Conservation (phyloP, 2,888 invertebrate species). For the Ethmia dodecea region DNA sequence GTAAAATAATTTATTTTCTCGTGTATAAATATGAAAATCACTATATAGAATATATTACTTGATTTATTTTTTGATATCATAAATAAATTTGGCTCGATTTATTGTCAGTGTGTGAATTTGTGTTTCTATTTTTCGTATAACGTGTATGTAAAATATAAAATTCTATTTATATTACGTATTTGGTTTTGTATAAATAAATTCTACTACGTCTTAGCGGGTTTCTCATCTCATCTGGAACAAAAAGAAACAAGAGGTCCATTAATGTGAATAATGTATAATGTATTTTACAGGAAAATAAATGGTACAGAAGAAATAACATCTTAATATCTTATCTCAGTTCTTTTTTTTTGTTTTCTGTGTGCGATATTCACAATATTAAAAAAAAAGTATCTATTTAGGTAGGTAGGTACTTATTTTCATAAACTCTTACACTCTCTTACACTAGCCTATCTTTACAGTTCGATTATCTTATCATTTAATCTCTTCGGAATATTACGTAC, state of each 20-base stretch:
- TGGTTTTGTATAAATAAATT: conserved; percentile 10
- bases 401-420: no score
- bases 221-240: conserved; percentile 58
- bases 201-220: conserved; percentile 9
- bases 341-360: no score
- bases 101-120: conserved; percentile 35
- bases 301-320: no score
- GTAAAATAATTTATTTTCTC: background rate
- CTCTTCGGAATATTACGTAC: no score
- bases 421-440: no score
- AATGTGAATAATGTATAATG: no score
- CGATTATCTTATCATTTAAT: no score
- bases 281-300: no score
- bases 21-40: conserved; percentile 14
- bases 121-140: conserved; percentile 10
- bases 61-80: conserved; percentile 17
- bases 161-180: conserved; percentile 19
- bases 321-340: no score
- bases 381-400: no score
- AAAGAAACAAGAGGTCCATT: conserved; percentile 18
- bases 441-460: no score
- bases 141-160: background rate
- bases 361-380: no score
- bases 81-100: conserved; percentile 34
- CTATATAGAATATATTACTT: conserved; percentile 8